Conservation (phyloP, 2,888 invertebrate genomes). For the Ophion slaviceki region DNA sequence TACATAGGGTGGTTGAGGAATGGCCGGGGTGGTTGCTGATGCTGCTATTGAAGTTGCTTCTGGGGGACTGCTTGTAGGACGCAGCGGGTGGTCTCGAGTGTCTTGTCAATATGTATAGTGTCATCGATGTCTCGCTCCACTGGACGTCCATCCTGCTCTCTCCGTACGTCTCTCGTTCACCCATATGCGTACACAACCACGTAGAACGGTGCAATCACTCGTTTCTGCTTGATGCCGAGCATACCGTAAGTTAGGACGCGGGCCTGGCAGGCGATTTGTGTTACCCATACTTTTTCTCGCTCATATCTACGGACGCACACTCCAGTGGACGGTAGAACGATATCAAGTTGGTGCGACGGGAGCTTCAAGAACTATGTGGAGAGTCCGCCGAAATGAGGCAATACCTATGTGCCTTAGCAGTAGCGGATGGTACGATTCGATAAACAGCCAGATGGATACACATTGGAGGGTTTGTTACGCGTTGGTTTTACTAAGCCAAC, state of each 20-base stretch:
- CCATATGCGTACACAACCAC: slow-evolving; percentile 38
- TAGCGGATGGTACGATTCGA: background rate
- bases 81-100: slow-evolving; percentile 78
- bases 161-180: slow-evolving; percentile 67
- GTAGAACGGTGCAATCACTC: slow-evolving; percentile 36
- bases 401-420: background rate
- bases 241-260: slow-evolving; percentile 10
- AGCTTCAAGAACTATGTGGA: background rate
- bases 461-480: background rate
- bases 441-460: background rate
- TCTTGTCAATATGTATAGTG: slow-evolving; percentile 83
- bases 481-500: background rate
- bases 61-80: slow-evolving; percentile 57
- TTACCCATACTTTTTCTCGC: background rate
- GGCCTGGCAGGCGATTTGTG: slow-evolving; percentile 14
- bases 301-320: background rate
- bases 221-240: slow-evolving; percentile 40
- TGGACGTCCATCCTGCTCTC: slow-evolving; percentile 76
- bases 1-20: slow-evolving; percentile 27
- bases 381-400: background rate
- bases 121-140: slow-evolving; percentile 82
- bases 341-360: background rate
- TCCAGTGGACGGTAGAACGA: background rate
- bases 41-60: slow-evolving; percentile 57
- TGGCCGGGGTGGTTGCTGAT: slow-evolving; percentile 40